These are phyloP conservation scores for Prionailurus viverrinus DNA, from an alignment of 2,113 vertebrate genomes.

Conservation along the genomic window DNA sequence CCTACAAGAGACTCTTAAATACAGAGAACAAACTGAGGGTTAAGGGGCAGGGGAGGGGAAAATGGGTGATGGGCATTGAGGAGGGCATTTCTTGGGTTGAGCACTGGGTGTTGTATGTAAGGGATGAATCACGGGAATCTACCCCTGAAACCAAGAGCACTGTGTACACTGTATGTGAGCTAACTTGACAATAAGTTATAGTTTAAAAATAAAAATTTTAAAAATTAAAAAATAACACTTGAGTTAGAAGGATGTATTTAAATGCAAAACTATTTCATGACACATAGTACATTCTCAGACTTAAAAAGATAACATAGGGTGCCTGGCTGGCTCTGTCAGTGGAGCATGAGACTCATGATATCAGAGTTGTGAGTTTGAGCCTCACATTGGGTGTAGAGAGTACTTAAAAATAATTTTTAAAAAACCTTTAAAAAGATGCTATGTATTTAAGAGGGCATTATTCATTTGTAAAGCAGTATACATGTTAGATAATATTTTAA, in stretches of 20 bases:
- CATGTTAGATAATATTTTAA: background rate
- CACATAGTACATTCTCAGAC: background rate
- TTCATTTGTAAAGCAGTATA: constrained; percentile 51
- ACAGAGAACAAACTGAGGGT: too few species aligned
- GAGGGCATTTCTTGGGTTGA: too few species aligned
- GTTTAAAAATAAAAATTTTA: too few species aligned
- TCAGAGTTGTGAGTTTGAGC: background rate
- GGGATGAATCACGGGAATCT: too few species aligned
- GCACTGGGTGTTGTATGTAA: too few species aligned
- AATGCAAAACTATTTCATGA: background rate
- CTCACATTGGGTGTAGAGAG: background rate
- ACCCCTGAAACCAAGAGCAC: too few species aligned
- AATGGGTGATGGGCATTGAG: too few species aligned
- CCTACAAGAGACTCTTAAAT: too few species aligned
- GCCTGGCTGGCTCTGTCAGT: background rate
- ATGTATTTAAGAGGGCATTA: background rate
- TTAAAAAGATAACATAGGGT: background rate
- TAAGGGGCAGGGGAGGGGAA: too few species aligned
- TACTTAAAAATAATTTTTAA: background rate
- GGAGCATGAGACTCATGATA: background rate
- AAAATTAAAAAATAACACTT: background rate
- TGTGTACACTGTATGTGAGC: too few species aligned
- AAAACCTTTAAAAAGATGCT: background rate
- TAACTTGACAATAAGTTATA: too few species aligned
- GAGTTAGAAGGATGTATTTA: background rate